phyloP scores from a whole-genome alignment of 2,797 vertebrate genomes.

The Calcarius lapponicus region DNA sequence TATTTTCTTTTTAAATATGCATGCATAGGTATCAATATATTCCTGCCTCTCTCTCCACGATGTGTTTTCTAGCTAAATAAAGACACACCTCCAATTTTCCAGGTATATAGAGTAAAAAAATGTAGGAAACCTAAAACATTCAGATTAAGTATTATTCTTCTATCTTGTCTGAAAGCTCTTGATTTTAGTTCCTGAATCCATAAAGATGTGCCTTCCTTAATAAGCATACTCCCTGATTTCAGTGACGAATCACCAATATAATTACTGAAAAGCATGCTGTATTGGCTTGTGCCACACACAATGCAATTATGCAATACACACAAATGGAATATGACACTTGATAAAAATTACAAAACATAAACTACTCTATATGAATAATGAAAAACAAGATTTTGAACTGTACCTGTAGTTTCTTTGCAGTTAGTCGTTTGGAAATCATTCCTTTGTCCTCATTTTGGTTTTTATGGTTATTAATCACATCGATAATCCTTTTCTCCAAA shows the following conservation, averaged over 20 bases:
- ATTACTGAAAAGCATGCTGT: background rate
- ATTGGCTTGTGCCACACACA: background rate
- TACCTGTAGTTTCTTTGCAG: conserved; percentile 94
- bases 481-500: conserved; percentile 93
- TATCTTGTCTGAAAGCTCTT: background rate
- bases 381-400: background rate
- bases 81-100: background rate
- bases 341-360: background rate
- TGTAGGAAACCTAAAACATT: background rate
- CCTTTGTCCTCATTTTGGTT: conserved; percentile 86
- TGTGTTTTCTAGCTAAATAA: background rate
- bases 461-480: conserved; percentile 92
- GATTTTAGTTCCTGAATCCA: background rate
- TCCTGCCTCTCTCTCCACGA: background rate
- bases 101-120: background rate
- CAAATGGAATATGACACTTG: accelerated
- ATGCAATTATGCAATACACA: background rate
- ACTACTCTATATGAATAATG: background rate
- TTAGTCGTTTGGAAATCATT: conserved; percentile 90
- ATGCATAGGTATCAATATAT: accelerated
- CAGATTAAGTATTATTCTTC: background rate
- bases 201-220: background rate
- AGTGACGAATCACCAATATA: background rate
- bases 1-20: background rate
- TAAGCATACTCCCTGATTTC: background rate